Base-by-base conservation (phyloP, 2,888 invertebrate genomes). In the Amorpha juglandis region DNA sequence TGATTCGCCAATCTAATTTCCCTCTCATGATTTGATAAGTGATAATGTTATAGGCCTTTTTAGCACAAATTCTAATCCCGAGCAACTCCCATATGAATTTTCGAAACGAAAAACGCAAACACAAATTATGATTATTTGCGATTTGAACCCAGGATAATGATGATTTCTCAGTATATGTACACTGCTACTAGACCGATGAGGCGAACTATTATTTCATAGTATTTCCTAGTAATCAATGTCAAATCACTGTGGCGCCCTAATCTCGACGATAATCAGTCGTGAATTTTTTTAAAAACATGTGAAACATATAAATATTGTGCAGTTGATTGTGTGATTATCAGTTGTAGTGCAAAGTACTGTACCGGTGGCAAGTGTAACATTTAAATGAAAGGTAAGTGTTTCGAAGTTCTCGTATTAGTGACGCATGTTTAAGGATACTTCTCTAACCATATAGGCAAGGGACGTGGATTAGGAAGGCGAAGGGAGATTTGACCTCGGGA, bases 361-460 rank as follows among this genome's bases (percentile, higher is more conserved):
- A 65, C 65, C n/a, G 71, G 67, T 55, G 67, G 64, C 65, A 67
- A 70, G 72, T 74, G 74, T 71, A 71, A 21, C 68, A 58, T 63
- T 69, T 77, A 74, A 74, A 83, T 82, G 82, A 80, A 71, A 81
- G 80, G 82, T 83, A 74, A 76, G 78, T 68, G 19, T 27, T 52
- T 7, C 38, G 1, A 38, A 38, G 7, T 38, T 38, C 38, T 6
- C 9, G 9, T 6, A 38, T 38, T 38, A 9, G 38, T 27, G 27
- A 1, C 27, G 1, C 27, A n/a, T n/a, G n/a, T n/a, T n/a, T n/a
- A n/a, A n/a, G n/a, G n/a, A n/a, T n/a, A n/a, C n/a, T n/a, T n/a
- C n/a, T n/a, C n/a, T n/a, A n/a, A n/a, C n/a, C n/a, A n/a, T n/a
- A n/a, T n/a, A n/a, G n/a, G n/a, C 2, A 27, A 27, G 27, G 27